Conservation (phyloP, 2,888 invertebrate genomes). For the Germaria angustata region DNA sequence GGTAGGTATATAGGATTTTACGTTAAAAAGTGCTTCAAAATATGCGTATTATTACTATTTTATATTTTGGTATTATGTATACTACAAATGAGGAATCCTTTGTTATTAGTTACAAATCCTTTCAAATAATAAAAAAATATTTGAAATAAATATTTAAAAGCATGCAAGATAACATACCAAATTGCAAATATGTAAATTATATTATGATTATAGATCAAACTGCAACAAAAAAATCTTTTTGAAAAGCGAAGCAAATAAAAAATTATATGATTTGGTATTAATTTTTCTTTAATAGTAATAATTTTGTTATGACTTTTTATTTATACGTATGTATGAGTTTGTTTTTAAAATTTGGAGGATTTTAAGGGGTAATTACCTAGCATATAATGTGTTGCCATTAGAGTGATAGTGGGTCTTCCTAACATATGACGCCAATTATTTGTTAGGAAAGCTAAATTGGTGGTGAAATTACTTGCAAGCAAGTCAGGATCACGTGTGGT, state of each 20-base stretch:
- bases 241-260: slow-evolving; percentile 50
- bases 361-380: slow-evolving; percentile 85
- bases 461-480: slow-evolving; percentile 95
- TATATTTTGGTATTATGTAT: too few species aligned
- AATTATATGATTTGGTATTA: neutral
- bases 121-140: slow-evolving; percentile 10
- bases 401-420: slow-evolving; percentile 95
- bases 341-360: slow-evolving; percentile 5
- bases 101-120: neutral
- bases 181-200: neutral
- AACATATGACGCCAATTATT: slow-evolving; percentile 98
- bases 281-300: neutral
- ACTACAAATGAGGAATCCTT: too few species aligned
- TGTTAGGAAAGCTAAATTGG: slow-evolving; percentile 96
- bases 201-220: slow-evolving; percentile 16
- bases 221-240: slow-evolving; percentile 37
- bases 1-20: too few species aligned
- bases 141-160: slow-evolving; percentile 19
- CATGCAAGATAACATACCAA: slow-evolving; percentile 56
- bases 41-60: too few species aligned
- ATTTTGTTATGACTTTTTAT: neutral
- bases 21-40: too few species aligned
- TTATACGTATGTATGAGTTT: neutral
- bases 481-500: slow-evolving; percentile 97
- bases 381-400: slow-evolving; percentile 91